phyloP scores from a whole-genome alignment of 1,140 invertebrate species.

The Zaprionus kolodkinae region DNA sequence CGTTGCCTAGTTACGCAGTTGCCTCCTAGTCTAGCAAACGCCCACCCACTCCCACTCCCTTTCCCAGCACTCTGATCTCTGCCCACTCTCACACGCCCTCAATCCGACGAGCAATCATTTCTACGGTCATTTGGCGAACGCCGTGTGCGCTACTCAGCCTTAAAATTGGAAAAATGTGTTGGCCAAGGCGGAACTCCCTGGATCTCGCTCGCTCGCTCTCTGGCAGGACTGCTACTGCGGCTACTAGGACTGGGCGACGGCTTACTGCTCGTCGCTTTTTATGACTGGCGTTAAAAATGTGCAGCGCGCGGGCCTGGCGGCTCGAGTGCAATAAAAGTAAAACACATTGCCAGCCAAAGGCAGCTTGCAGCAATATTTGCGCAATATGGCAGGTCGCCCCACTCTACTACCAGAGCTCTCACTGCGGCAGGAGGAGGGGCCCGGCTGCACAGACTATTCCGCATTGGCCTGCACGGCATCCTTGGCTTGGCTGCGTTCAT shows the following conservation, averaged over 20 bases:
- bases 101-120: slow-evolving; percentile 72
- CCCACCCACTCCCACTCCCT: neutral
- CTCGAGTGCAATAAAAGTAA: slow-evolving; percentile 82
- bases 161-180: slow-evolving; percentile 81
- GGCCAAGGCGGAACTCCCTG: slow-evolving; percentile 31
- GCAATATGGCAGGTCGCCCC: slow-evolving; percentile 66
- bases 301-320: slow-evolving; percentile 67
- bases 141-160: slow-evolving; percentile 79
- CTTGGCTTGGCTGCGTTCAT: slow-evolving; percentile 69
- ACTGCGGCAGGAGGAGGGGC: neutral
- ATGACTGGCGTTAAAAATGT: slow-evolving; percentile 80
- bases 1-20: slow-evolving; percentile 70
- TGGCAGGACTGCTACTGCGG: neutral
- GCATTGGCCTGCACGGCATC: slow-evolving; percentile 36
- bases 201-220: neutral
- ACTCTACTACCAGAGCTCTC: neutral
- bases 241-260: neutral
- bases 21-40: neutral
- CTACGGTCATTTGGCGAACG: slow-evolving; percentile 78
- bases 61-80: neutral
- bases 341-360: slow-evolving; percentile 81
- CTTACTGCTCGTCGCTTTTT: slow-evolving; percentile 74
- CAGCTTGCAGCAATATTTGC: slow-evolving; percentile 81
- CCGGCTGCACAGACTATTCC: slow-evolving; percentile 25
- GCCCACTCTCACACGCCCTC: slow-evolving; percentile 23